Base-by-base conservation (phyloP, 2,113 vertebrate species). In the Anseranas semipalmata region DNA sequence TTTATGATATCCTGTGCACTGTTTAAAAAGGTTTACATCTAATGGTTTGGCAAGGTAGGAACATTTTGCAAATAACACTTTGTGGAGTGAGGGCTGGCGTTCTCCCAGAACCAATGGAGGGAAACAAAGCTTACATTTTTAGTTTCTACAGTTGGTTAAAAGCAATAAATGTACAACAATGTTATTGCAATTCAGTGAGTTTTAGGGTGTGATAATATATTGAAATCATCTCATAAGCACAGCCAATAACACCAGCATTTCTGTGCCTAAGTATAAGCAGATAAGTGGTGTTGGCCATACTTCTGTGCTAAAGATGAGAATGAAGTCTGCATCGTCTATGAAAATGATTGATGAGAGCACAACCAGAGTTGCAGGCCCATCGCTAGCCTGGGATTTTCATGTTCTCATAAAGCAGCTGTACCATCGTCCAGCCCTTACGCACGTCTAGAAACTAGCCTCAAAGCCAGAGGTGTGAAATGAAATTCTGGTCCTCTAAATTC, bases 41-140 rank as follows among this genome's bases (percentile, higher is more conserved):
- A 92, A 94, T 93, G 93, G 87, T 89, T 95, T 97, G 95, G 94
- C 94, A 96, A 95, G 41, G 84, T 73, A 85, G 52, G 13, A 89
- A 43, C 50, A 1, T 94, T 91, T 91, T 89, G 63, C 89, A 89
- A 93, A 87, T 79, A 96, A 89, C 52, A 32, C 46, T 84, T 74
- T 80, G 84, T 94, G 84, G 77, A 96, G 81, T n/a, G 89, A 91
- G 59, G 84, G 74, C 35, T 93, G 74, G 95, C 95, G 80, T 91
- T 92, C 67, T 91, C 67, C 91, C 96, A 97, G 91, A 96, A 85
- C 84, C 70, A 35, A 50, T 85, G 77, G 77, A 89, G 84, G 66
- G 50, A 95, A 91, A 90, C 7, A 6, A 89, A 90, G 87, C 62
- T 89, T 85, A 28, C 58, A n/a, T 87, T 92, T 82, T 73, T 50